phyloP scores from a whole-genome alignment of 2,888 invertebrate species.

The Limulus polyphemus region DNA sequence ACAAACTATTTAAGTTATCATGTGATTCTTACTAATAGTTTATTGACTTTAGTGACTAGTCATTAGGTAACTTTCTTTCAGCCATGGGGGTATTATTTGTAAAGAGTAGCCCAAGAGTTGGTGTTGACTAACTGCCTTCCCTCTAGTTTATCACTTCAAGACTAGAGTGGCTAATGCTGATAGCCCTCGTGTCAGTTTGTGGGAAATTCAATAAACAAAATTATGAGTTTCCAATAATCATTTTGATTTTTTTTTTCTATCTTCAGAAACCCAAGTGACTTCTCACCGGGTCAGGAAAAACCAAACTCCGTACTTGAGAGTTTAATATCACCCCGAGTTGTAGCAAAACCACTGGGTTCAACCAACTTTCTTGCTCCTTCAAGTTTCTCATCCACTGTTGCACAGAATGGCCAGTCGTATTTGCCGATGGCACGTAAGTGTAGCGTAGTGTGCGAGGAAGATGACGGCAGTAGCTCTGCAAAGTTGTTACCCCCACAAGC shows the following conservation, averaged over 20 bases:
- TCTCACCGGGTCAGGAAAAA: constrained; percentile 23
- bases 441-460: constrained; percentile 28
- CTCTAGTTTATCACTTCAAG: no score
- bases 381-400: no score
- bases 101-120: no score
- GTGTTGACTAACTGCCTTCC: no score
- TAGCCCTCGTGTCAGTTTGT: constrained; percentile 38
- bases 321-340: constrained; percentile 19
- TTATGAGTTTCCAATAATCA: not conserved
- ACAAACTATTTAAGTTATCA: no score
- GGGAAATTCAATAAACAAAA: not conserved
- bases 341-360: constrained; percentile 8
- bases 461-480: constrained; percentile 7
- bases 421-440: constrained; percentile 23
- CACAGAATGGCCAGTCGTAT: no score
- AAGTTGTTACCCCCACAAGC: no score
- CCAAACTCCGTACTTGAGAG: constrained; percentile 16
- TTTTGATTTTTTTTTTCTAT: not conserved
- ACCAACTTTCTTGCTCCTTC: no score
- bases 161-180: not conserved
- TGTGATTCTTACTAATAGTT: no score
- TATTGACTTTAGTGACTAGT: no score
- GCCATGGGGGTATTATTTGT: no score
- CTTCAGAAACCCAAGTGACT: constrained; percentile 17
- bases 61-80: no score